Conservation (phyloP, 2,113 vertebrate species). For the Physeter macrocephalus region DNA sequence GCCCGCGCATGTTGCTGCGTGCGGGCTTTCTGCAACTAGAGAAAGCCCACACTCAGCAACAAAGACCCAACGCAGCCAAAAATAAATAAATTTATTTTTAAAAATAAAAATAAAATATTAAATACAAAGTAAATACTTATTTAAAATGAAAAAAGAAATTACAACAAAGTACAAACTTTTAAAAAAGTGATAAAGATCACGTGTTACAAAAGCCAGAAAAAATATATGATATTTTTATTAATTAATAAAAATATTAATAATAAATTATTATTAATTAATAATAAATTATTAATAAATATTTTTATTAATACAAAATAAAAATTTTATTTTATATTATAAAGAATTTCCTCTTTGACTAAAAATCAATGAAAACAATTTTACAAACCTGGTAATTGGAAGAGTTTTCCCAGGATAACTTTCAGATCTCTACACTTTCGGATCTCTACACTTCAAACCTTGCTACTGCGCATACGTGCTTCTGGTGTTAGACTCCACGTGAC, state of each 20-base stretch:
- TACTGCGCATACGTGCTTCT: neutral
- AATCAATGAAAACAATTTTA: neutral
- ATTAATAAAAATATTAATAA: no score
- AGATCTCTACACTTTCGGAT: no score
- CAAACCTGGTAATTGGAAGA: neutral
- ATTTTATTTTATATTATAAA: no score
- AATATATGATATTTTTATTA: neutral
- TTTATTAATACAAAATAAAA: no score
- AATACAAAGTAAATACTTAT: neutral
- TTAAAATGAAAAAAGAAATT: neutral
- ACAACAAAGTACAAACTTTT: neutral
- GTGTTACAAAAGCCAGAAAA: neutral
- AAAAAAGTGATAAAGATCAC: neutral
- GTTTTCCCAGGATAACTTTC: neutral
- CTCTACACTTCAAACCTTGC: neutral
- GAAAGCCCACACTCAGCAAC: no score
- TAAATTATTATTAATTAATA: no score
- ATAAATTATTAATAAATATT: no score
- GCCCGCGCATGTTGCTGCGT: no score
- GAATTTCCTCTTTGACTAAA: neutral
- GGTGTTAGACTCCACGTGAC: neutral
- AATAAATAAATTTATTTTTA: no score
- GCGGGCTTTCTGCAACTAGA: no score
- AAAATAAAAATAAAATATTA: neutral
- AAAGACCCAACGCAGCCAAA: no score